Evolutionary conservation across 2,113 vertebrate species (phyloP).

Genomic region (Rousettus leschenaultii): DNA sequence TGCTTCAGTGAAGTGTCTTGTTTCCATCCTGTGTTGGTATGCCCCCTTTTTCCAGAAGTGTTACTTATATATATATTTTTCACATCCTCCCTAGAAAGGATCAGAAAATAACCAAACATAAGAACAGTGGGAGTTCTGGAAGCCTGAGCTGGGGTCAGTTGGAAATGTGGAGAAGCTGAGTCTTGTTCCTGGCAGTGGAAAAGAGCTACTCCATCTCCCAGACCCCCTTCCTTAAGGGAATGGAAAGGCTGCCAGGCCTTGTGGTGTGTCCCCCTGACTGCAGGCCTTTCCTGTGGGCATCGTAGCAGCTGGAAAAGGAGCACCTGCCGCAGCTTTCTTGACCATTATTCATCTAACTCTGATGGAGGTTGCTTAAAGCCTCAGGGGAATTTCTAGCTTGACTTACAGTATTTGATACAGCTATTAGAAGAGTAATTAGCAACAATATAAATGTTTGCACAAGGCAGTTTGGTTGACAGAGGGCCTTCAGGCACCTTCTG

Average conservation of each 20-base stretch:
- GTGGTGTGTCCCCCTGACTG: not conserved
- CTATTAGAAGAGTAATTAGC: accelerated
- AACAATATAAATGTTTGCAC: not conserved
- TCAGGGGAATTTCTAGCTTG: not conserved
- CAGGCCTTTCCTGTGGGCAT: not conserved
- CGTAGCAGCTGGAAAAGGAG: not conserved
- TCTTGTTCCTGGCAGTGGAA: not conserved
- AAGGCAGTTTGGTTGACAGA: not conserved
- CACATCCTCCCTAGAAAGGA: not conserved
- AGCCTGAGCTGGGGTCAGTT: not conserved
- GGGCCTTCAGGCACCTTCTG: not conserved
- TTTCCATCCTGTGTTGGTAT: not conserved
- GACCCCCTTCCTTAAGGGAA: not conserved
- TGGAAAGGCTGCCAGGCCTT: not conserved
- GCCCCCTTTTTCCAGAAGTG: not conserved
- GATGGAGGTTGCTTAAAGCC: not conserved
- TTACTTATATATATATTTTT: not conserved
- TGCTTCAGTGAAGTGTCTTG: not conserved
- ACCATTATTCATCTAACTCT: not conserved
- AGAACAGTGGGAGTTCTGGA: not conserved
- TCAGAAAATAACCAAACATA: not conserved
- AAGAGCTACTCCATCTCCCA: not conserved
- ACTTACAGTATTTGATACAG: not conserved
- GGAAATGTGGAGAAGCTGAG: not conserved
- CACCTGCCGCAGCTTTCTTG: not conserved